A percentile compares a stretch with the other conserved stretches of the same genome.
Conservation (phyloP, 2,888 invertebrate species). For the Machimus atricapillus region DNA sequence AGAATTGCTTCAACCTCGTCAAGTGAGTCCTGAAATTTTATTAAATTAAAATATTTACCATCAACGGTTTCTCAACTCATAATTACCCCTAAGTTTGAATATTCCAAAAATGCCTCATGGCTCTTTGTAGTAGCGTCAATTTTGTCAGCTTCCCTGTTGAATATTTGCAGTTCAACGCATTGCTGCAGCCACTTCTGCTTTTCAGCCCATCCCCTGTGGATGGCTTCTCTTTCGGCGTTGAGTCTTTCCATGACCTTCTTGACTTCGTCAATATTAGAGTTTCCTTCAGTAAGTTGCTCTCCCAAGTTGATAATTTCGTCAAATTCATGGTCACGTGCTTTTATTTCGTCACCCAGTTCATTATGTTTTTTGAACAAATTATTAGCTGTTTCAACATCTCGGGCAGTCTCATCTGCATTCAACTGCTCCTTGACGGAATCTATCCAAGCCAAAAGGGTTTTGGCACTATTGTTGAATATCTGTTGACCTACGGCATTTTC, state of each 20-base stretch:
- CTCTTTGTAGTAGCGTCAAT: constrained; percentile 94
- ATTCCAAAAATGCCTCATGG: constrained; percentile 92
- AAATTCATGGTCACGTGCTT: constrained; percentile 88
- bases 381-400: constrained; percentile 93
- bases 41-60: not conserved
- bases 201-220: constrained; percentile 81
- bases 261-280: constrained; percentile 79
- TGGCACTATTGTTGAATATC: constrained; percentile 75
- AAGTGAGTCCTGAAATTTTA: constrained; percentile 72
- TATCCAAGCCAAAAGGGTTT: constrained; percentile 83
- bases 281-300: constrained; percentile 74
- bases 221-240: constrained; percentile 76
- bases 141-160: constrained; percentile 96
- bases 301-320: constrained; percentile 83
- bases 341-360: constrained; percentile 89
- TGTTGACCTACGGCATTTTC: constrained; percentile 96
- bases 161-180: constrained; percentile 86
- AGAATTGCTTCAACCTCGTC: constrained; percentile 92
- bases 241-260: constrained; percentile 76
- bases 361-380: constrained; percentile 87
- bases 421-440: constrained; percentile 80
- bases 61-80: not conserved
- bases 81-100: constrained; percentile 82
- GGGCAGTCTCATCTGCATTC: constrained; percentile 78
- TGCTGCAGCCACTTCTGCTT: constrained; percentile 88